phyloP scores from a whole-genome alignment of 2,888 invertebrate species.

The Adineta ricciae region DNA sequence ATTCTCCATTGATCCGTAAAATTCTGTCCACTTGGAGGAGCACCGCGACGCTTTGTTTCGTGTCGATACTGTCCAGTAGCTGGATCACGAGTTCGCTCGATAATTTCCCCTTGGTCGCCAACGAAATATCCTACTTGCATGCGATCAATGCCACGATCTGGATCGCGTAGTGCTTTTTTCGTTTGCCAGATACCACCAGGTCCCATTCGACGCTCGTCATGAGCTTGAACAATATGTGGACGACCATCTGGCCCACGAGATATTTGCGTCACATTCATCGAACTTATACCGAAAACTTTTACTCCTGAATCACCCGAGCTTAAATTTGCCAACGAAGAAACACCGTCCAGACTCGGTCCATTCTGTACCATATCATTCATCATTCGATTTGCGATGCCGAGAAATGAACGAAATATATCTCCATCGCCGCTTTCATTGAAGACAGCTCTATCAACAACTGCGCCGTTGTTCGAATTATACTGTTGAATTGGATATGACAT shows the following conservation, averaged over 20 bases:
- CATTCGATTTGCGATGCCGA: neutral
- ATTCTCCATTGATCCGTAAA: neutral
- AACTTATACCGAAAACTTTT: neutral
- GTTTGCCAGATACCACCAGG: slow-evolving; percentile 22
- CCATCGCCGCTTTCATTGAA: neutral
- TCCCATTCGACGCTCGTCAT: slow-evolving; percentile 8
- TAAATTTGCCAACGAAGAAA: neutral
- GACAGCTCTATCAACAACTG: neutral
- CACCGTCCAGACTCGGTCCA: neutral
- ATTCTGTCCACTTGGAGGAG: neutral
- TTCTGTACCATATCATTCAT: neutral
- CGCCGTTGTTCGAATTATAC: neutral
- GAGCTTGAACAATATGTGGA: neutral
- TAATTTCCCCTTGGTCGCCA: neutral
- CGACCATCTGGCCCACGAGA: neutral
- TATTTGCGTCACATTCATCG: neutral
- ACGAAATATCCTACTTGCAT: slow-evolving; percentile 3
- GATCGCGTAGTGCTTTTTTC: neutral
- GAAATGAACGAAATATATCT: neutral
- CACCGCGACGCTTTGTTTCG: neutral
- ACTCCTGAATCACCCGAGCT: neutral
- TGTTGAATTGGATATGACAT: neutral
- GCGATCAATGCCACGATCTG: neutral
- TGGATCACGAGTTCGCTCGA: neutral
- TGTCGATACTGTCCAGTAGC: neutral